A percentile compares a stretch with the other conserved stretches of the same genome.
Evolutionary conservation across 2,113 vertebrate genomes (phyloP).

Genomic region (Macrotis lagotis): DNA sequence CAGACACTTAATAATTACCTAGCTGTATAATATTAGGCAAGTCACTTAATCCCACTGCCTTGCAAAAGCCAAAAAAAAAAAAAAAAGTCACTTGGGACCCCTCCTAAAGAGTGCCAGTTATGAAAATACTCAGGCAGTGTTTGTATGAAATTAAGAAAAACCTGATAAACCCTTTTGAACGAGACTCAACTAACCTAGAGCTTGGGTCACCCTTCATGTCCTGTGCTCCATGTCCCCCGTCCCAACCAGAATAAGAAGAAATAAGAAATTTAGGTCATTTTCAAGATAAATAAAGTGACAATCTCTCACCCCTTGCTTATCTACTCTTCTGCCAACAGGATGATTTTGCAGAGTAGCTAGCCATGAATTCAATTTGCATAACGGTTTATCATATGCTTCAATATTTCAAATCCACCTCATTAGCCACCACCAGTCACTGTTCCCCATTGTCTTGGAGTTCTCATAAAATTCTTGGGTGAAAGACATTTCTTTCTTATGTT

Average conservation of each 20-base stretch:
- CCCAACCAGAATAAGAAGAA: background rate
- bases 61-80: no score
- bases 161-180: background rate
- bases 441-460: slow-evolving; percentile 58
- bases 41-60: no score
- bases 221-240: no score
- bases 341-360: slow-evolving; percentile 72
- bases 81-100: background rate
- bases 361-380: slow-evolving; percentile 84
- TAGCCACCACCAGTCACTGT: slow-evolving; percentile 72
- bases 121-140: background rate
- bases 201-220: no score
- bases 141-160: background rate
- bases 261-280: background rate
- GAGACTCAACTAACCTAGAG: background rate
- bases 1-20: no score
- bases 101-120: background rate
- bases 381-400: slow-evolving; percentile 81
- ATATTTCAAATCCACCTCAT: slow-evolving; percentile 83
- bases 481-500: background rate
- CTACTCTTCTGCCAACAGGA: slow-evolving; percentile 60
- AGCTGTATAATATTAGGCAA: no score
- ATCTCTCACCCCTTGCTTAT: background rate
- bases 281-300: background rate
- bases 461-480: slow-evolving; percentile 63